Evolutionary conservation across 2,888 invertebrate species (phyloP).

Genomic region (Mantis religiosa): DNA sequence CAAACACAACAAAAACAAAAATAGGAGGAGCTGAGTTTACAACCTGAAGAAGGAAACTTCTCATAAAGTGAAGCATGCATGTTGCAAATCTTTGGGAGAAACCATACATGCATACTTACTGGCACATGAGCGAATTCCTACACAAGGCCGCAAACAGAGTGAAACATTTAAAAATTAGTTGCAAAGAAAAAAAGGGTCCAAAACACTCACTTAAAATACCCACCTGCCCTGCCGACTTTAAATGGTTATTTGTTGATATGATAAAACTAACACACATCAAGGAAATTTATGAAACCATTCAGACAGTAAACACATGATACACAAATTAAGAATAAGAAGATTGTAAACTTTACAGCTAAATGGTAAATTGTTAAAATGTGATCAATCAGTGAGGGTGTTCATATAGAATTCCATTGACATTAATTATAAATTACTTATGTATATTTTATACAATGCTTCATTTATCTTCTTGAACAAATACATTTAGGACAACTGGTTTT

Average conservation of each 20-base stretch:
- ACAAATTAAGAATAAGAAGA: neutral
- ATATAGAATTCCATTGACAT: too few relatives aligned
- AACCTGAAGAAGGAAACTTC: neutral
- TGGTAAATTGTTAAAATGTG: too few relatives aligned
- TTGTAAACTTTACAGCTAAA: neutral
- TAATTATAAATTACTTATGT: too few relatives aligned
- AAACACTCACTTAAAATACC: neutral
- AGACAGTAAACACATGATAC: neutral
- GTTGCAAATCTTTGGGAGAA: neutral
- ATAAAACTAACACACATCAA: neutral
- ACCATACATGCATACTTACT: conserved; percentile 35
- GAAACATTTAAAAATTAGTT: neutral
- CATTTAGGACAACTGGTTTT: too few relatives aligned
- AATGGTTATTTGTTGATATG: neutral
- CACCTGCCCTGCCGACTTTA: neutral
- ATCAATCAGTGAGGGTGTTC: too few relatives aligned
- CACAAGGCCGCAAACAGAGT: conserved; percentile 13
- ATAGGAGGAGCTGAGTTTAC: neutral
- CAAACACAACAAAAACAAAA: neutral
- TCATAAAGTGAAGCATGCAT: conserved; percentile 1
- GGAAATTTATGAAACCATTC: neutral
- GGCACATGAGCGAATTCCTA: conserved; percentile 38
- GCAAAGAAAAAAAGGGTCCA: neutral
- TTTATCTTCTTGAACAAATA: too few relatives aligned
- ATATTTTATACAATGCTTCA: too few relatives aligned